Evolutionary conservation across 2,888 invertebrate species (phyloP).

Genomic region (Mimachlamys varia): DNA sequence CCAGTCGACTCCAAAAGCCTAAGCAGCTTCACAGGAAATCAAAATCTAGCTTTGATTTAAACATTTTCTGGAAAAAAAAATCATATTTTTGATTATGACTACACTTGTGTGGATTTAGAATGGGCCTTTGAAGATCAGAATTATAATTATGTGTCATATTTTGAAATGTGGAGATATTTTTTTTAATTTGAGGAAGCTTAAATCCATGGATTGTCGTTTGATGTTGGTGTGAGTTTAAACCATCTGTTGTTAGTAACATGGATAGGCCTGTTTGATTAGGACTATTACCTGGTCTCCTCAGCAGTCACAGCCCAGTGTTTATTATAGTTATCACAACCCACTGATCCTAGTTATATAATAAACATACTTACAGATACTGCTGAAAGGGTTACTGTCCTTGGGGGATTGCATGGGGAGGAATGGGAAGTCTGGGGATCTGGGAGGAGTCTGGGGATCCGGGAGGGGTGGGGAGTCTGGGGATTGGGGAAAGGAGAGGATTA

Average conservation of each 20-base stretch:
- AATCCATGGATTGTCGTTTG: background rate
- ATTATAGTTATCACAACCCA: background rate
- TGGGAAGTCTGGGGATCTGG: too few relatives aligned
- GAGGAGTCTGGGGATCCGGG: too few relatives aligned
- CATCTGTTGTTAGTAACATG: slow-evolving; percentile 4
- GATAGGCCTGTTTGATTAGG: background rate
- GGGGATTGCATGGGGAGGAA: too few relatives aligned
- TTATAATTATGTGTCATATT: background rate
- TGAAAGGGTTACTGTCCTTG: too few relatives aligned
- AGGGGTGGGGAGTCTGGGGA: too few relatives aligned
- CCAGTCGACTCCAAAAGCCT: background rate
- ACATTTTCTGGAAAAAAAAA: background rate
- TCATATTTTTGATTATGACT: background rate
- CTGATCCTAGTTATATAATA: background rate
- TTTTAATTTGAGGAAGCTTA: background rate
- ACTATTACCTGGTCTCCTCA: background rate
- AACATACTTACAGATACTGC: background rate
- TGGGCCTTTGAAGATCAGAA: background rate
- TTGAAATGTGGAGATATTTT: background rate
- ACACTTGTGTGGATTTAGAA: background rate
- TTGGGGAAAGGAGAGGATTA: too few relatives aligned
- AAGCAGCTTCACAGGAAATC: background rate
- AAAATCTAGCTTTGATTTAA: background rate
- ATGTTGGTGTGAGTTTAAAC: background rate
- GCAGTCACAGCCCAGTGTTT: background rate